Evolutionary conservation across 2,113 vertebrate species (phyloP).

Genomic region (Sturnus vulgaris): DNA sequence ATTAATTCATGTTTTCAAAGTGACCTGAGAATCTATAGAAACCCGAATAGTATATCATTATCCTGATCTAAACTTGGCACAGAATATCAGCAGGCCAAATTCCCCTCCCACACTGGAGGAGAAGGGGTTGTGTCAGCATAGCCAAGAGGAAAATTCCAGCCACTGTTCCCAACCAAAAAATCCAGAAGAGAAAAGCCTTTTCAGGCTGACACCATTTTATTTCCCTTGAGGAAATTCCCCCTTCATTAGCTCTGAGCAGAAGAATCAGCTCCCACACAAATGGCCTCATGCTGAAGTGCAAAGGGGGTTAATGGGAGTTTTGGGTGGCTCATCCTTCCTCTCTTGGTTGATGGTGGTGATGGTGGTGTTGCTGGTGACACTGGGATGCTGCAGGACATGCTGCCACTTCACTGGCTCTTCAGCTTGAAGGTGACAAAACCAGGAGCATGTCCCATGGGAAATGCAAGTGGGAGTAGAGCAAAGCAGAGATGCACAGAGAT

Average conservation of each 20-base stretch:
- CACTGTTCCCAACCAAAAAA: not conserved
- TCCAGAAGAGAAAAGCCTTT: not conserved
- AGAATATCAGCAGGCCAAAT: not conserved
- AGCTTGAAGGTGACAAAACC: not conserved
- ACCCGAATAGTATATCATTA: constrained; percentile 13
- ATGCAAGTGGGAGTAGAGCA: not conserved
- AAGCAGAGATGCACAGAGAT: not conserved
- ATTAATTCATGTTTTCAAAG: constrained; percentile 36
- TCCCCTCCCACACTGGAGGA: constrained; percentile 15
- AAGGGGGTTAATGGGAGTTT: not conserved
- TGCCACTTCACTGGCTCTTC: not conserved
- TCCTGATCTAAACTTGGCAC: not conserved
- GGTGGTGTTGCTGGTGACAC: not conserved
- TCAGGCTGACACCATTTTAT: not conserved
- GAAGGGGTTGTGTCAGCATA: constrained; percentile 9
- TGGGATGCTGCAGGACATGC: not conserved
- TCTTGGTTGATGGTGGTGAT: not conserved
- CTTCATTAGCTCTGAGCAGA: not conserved
- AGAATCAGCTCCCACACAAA: not conserved
- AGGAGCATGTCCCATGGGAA: not conserved
- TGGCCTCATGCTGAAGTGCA: accelerated
- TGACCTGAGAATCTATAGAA: constrained; percentile 46
- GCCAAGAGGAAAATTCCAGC: constrained; percentile 31
- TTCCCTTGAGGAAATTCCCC: not conserved
- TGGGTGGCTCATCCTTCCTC: not conserved